Base-by-base conservation (phyloP, 2,113 vertebrate genomes). In the Prolemur simus region DNA sequence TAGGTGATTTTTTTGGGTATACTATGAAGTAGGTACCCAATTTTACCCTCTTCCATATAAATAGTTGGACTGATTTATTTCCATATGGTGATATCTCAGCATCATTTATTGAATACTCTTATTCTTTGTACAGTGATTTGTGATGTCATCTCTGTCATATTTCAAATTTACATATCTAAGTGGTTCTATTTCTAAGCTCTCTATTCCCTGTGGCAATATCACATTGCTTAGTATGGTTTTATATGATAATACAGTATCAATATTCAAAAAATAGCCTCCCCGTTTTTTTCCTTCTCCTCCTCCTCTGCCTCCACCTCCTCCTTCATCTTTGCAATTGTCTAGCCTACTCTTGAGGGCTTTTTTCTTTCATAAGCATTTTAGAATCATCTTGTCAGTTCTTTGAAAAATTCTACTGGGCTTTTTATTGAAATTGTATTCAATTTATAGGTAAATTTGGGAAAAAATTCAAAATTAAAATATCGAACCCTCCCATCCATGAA, bases 401-500 rank as follows among this genome's bases (percentile, higher is more conserved):
- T 86, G 39, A 54, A 89, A 94, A 96, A 60, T 17, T 1, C 47
- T 84, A 86, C 82, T 74, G 32, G 34, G 42, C 85, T 56, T 94
- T 97, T 89, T 95, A 77, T 12, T 91, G 68, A 73, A 89, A 87
- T 74, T 60, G 15, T 63, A 91, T 47, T 92, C 45, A 92, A 94
- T 88, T 93, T 93, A 86, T 74, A 82, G 60, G 60, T 74, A 93
- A 83, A 91, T 94, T 83, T 56, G 54, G 52, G 52, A 18, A 54
- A 54, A 54, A 54, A 18, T 6, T 54, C 52, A 54, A 54, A 54
- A 17, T 54, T 54, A 18, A 73, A 73, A 23, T 86, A 82, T 71
- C 21, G 63, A 89, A 78, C 42, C 20, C 45, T 71, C n/a, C 23
- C 45, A 63, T 56, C 63, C 56, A 89, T 82, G 91, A 89, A 93